These are phyloP conservation scores for Passer domesticus DNA, from an alignment of 2,113 vertebrate species.

Conservation along the genomic window DNA sequence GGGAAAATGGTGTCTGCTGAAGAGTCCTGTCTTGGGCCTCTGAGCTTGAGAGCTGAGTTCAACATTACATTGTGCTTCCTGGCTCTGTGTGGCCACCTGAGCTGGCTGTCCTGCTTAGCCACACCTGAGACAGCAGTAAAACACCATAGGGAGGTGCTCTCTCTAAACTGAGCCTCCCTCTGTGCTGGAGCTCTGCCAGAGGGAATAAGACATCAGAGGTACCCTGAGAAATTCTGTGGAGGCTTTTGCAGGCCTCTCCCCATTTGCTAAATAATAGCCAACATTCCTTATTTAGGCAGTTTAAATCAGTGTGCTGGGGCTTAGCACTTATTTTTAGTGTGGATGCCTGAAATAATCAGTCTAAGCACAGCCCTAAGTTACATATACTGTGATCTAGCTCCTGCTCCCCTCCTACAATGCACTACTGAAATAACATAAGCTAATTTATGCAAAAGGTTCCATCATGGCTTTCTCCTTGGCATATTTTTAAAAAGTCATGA, in stretches of 20 bases:
- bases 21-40: background rate
- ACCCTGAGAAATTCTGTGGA: background rate
- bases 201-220: background rate
- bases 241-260: background rate
- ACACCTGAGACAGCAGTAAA: background rate
- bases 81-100: background rate
- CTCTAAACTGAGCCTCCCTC: background rate
- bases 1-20: background rate
- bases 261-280: background rate
- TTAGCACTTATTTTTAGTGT: background rate
- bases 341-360: background rate
- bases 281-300: background rate
- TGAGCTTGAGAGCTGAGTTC: background rate
- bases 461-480: conserved; percentile 27
- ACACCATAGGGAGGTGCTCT: background rate
- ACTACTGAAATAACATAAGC: background rate
- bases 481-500: conserved; percentile 48
- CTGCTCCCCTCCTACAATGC: background rate
- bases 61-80: background rate
- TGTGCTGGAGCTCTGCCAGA: background rate
- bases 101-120: background rate
- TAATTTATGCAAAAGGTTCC: conserved; percentile 45
- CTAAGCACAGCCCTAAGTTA: background rate
- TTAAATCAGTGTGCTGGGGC: background rate
- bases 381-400: background rate